Conservation (phyloP, 2,113 vertebrate genomes). For the Perccottus glenii region DNA sequence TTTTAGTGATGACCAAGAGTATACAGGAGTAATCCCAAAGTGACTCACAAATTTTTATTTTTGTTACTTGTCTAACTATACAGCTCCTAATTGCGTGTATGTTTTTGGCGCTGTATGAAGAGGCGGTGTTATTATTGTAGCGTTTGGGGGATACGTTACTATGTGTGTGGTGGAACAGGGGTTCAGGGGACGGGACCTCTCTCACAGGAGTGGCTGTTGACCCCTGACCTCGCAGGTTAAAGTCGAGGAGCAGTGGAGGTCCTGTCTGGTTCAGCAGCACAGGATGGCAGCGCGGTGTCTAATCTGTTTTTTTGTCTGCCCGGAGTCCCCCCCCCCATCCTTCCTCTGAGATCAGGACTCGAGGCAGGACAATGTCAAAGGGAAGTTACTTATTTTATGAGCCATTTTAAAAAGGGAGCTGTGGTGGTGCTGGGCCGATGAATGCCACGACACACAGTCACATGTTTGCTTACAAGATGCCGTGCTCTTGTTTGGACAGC, state of each 20-base stretch:
- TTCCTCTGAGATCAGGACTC: slow-evolving; percentile 68
- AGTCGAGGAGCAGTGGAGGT: slow-evolving; percentile 72
- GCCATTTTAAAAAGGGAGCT: slow-evolving; percentile 71
- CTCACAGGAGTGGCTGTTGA: slow-evolving; percentile 81
- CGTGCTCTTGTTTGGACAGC: slow-evolving; percentile 57
- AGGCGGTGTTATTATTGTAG: slow-evolving; percentile 47
- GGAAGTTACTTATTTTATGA: slow-evolving; percentile 82
- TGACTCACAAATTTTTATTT: slow-evolving; percentile 29
- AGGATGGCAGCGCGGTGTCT: slow-evolving; percentile 72
- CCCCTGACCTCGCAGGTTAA: slow-evolving; percentile 75
- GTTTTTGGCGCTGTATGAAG: slow-evolving; percentile 9
- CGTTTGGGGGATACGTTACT: slow-evolving; percentile 41
- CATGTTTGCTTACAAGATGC: slow-evolving; percentile 74
- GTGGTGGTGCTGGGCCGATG: slow-evolving; percentile 40
- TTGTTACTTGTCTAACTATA: slow-evolving; percentile 30
- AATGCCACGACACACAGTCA: slow-evolving; percentile 65
- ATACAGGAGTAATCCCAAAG: slow-evolving; percentile 55
- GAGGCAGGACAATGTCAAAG: slow-evolving; percentile 73
- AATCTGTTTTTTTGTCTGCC: slow-evolving; percentile 81
- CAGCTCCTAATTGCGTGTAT: slow-evolving; percentile 30
- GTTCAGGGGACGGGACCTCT: slow-evolving; percentile 83
- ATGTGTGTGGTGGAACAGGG: slow-evolving; percentile 63
- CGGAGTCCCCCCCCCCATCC: slow-evolving; percentile 65
- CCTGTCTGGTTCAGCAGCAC: slow-evolving; percentile 72
- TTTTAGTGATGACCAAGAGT: slow-evolving; percentile 35